Base-by-base conservation (phyloP, 2,797 vertebrate genomes). In the Lithobates pipiens region DNA sequence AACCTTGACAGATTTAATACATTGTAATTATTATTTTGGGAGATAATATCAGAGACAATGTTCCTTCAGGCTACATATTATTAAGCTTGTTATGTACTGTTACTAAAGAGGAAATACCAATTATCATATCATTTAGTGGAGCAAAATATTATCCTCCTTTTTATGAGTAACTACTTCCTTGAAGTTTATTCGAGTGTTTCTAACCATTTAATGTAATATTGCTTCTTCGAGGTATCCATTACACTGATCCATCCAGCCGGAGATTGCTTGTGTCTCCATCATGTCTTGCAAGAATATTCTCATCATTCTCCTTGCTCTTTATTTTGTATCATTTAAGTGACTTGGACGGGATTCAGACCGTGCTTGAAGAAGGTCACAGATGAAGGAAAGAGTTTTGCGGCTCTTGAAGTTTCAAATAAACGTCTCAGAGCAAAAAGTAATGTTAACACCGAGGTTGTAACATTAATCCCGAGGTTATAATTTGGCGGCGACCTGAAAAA, bases 191-290 rank as follows among this genome's bases (percentile, higher is more conserved):
- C 93, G 94, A 94, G 94, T 94, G 94, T 95, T 95, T 95, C 95
- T 94, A 95, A 95, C 93, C 93, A 92, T 95, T 96, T 95, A 95
- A 95, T 95, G 94, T 91, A 95, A 95, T 96, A 95, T 95, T 93
- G 94, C 92, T 94, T 92, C 92, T 94, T 90, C 89, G 92, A 94
- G 93, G 94, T 95, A 95, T 95, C 94, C 90, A 92, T 95, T 95
- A 95, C 94, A 94, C 94, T 95, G 94, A 95, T 95, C 94, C 93
- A 95, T 93, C 93, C 93, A 92, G 93, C 93, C 94, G 94, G 94
- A 95, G 95, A 96, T 95, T 95, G 94, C 92, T 94, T 95, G 94
- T 93, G 91, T 94, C 95, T 95, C 94, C 91, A 93, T 94, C 91
- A 94, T 95, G 90, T 93, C 94, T 95, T 95, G 94, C 91, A 94